Evolutionary conservation across 2,797 vertebrate genomes (phyloP).

Genomic region (Alca torda): DNA sequence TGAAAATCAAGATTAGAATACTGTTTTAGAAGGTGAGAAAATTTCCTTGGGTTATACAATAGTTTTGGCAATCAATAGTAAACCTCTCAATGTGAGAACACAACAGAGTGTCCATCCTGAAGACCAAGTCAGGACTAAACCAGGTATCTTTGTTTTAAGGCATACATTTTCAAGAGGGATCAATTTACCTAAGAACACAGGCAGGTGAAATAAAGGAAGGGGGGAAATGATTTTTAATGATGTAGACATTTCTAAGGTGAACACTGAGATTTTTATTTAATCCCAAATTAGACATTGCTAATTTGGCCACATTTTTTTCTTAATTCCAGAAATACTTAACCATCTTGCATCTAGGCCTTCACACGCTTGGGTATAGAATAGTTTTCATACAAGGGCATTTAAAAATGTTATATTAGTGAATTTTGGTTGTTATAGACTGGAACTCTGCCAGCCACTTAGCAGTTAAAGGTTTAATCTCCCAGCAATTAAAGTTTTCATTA

Average conservation of each 20-base stretch:
- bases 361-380: neutral
- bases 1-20: neutral
- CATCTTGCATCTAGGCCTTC: neutral
- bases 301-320: neutral
- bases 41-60: neutral
- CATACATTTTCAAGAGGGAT: neutral
- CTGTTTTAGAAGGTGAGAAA: neutral
- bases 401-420: neutral
- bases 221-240: neutral
- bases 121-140: neutral
- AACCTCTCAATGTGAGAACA: neutral
- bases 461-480: conserved; percentile 54
- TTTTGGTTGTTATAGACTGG: conserved; percentile 50
- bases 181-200: neutral
- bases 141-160: neutral
- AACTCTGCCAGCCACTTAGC: conserved; percentile 29
- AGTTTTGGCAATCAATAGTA: neutral
- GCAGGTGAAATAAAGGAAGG: neutral
- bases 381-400: conserved; percentile 2
- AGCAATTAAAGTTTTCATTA: conserved; percentile 65
- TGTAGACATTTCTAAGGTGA: neutral
- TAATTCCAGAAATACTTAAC: neutral
- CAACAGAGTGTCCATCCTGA: neutral
- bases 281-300: neutral
- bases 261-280: neutral